phyloP scores from a whole-genome alignment of 2,797 vertebrate species.

The Pterois miles region DNA sequence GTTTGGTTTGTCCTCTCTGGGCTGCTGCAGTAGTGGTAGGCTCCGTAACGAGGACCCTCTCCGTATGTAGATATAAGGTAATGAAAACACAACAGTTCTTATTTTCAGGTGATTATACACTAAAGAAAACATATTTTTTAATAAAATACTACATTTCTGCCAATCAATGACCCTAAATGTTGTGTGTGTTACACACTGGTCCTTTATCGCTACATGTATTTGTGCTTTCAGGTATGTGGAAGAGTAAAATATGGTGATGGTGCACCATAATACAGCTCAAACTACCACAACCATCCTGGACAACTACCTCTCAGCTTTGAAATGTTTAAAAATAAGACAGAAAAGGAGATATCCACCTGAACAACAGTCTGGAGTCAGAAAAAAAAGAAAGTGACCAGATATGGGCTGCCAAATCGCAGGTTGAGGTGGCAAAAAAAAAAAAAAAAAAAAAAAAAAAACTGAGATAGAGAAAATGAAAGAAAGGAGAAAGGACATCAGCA shows the following conservation, averaged over 20 bases:
- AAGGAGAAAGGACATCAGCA: not conserved
- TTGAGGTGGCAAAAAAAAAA: not conserved
- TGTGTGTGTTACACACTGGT: no score
- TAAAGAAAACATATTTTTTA: no score
- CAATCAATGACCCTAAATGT: no score
- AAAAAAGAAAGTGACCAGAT: not conserved
- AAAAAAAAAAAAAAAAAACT: not conserved
- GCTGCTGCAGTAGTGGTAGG: no score
- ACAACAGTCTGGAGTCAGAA: not conserved
- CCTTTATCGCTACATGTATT: not conserved
- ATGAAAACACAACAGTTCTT: no score
- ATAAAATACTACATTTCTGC: no score
- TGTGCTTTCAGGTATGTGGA: not conserved
- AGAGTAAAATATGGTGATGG: not conserved
- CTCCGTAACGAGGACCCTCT: no score
- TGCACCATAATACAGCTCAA: no score
- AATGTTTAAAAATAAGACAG: not conserved
- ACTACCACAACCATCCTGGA: not conserved
- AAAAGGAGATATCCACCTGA: not conserved
- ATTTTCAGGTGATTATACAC: no score
- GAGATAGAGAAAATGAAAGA: not conserved
- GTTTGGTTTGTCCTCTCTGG: no score
- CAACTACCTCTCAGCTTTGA: not conserved
- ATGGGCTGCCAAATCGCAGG: not conserved
- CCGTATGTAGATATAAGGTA: no score